Base-by-base conservation (phyloP, 2,797 vertebrate genomes). In the Microchirus variegatus region DNA sequence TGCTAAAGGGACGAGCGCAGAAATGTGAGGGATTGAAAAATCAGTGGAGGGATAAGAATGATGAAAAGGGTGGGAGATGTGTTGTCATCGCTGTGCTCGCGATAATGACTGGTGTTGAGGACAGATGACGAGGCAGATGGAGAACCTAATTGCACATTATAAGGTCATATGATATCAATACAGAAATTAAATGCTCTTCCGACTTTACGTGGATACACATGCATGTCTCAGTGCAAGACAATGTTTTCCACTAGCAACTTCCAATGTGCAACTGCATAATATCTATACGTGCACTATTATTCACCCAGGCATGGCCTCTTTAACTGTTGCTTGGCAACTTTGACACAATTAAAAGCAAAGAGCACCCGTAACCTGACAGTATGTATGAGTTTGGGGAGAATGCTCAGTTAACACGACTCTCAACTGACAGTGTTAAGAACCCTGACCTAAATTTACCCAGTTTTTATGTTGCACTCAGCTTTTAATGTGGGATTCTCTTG, bases 311-410 rank as follows among this genome's bases (percentile, higher is more conserved):
- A 38, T 45, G 56, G 41, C 64, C 59, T 80, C 68, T 79, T 77
- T 52, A 67, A 44, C 72, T 13, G 81, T 87, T 81, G 82, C 83
- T 72, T 73, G 71, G 83, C 80, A 85, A 85, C 79, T 45, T 78
- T 71, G 37, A 78, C 40, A 73, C 68, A 86, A 84, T 83, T 86
- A 77, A 74, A 78, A 70, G 43, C 51, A 37, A 54, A 26, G 38
- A 19, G 48, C 9, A 37, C 11, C 59, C 50, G 15, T 51, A 66
- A 73, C 19, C 31, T 75, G 68, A 77, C 75, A 59, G 55, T 75
- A 66, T 65, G 36, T 61, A 69, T 48, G 62, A 64, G 55, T 78
- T 71, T 59, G 41, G 62, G 69, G 49, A 43, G 71, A 68, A 80
- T 53, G 63, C 56, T 72, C 46, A 52, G 67, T 73, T 77, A 77